These are phyloP conservation scores for Ctenopoma multispine DNA, from an alignment of 2,797 vertebrate genomes.

Conservation along the genomic window DNA sequence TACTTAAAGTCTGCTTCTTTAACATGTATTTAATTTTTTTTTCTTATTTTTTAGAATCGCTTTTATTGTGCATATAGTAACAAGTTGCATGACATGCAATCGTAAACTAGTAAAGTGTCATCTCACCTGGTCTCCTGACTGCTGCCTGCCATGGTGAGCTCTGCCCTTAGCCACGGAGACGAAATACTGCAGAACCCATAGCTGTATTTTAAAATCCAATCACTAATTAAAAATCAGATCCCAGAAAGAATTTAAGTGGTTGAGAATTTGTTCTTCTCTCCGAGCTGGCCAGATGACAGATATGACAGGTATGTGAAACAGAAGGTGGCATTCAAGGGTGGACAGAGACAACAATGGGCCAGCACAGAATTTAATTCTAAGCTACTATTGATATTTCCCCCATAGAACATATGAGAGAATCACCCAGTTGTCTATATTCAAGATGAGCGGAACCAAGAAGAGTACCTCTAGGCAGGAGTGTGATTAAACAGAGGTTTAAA, in stretches of 20 bases:
- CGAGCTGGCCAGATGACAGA: background rate
- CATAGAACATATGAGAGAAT: background rate
- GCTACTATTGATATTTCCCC: background rate
- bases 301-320: slow-evolving; percentile 9
- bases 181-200: too few species aligned
- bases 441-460: background rate
- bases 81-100: too few species aligned
- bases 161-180: too few species aligned
- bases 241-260: background rate
- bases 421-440: background rate
- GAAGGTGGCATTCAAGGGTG: slow-evolving; percentile 12
- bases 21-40: too few species aligned
- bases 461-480: background rate
- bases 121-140: too few species aligned
- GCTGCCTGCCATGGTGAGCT: too few species aligned
- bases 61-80: too few species aligned
- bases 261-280: background rate
- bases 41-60: too few species aligned
- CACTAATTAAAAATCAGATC: background rate
- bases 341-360: slow-evolving; percentile 22
- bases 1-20: too few species aligned
- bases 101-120: too few species aligned
- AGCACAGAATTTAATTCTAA: background rate
- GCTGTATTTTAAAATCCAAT: too few species aligned
- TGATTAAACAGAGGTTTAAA: background rate